Evolutionary conservation across 2,797 vertebrate species (phyloP).

Genomic region (Parotocinclus haroldoi): DNA sequence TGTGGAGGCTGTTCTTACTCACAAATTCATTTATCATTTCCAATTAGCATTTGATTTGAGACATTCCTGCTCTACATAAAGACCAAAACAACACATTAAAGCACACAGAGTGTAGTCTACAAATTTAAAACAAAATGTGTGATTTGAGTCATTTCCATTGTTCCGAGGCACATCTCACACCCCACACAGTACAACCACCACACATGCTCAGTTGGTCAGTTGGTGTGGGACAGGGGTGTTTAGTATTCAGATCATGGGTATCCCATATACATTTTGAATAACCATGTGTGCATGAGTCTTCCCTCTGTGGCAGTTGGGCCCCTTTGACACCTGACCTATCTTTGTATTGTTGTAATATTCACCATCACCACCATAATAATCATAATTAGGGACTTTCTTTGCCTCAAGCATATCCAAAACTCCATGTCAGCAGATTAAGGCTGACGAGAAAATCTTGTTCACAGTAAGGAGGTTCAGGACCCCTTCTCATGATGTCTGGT

Average conservation of each 20-base stretch:
- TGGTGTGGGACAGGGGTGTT: constrained; percentile 17
- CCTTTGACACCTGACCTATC: constrained; percentile 40
- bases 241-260: constrained; percentile 40
- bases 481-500: too few species aligned
- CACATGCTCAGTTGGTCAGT: constrained; percentile 30
- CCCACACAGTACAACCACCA: background rate
- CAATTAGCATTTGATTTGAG: too few species aligned
- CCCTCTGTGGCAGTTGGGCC: constrained; percentile 31
- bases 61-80: too few species aligned
- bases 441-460: too few species aligned
- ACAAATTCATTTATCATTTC: too few species aligned
- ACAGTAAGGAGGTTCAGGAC: too few species aligned
- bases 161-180: background rate
- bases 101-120: too few species aligned
- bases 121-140: too few species aligned
- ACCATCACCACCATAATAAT: constrained; percentile 18
- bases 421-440: too few species aligned
- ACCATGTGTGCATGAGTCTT: background rate
- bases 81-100: too few species aligned
- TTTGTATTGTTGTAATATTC: constrained; percentile 34
- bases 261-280: constrained; percentile 16
- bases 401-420: background rate
- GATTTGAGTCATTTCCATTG: background rate
- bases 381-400: constrained; percentile 1
- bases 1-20: too few species aligned